Conservation (phyloP, 1,140 invertebrate genomes). For the Formica selysi region DNA sequence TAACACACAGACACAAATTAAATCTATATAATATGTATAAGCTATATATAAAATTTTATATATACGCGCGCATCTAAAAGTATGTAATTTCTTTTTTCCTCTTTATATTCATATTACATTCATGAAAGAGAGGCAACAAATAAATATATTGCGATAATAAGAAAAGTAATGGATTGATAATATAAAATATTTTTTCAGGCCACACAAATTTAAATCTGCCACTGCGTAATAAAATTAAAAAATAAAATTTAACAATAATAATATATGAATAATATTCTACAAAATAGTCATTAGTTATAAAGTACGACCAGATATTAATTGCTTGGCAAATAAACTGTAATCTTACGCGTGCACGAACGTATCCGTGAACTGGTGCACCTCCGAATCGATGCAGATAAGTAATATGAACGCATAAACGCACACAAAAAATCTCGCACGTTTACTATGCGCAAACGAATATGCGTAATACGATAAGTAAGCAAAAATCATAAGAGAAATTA, state of each 20-base stretch:
- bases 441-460: background rate
- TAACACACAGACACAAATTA: too few relatives aligned
- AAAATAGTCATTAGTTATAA: background rate
- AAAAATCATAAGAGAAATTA: slow-evolving; percentile 34
- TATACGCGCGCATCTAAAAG: too few relatives aligned
- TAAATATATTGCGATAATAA: background rate
- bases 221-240: background rate
- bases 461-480: background rate
- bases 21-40: too few relatives aligned
- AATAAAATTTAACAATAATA: background rate
- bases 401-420: background rate
- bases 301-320: slow-evolving; percentile 1
- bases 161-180: background rate
- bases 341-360: background rate
- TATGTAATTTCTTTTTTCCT: too few relatives aligned
- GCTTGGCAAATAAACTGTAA: background rate
- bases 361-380: background rate
- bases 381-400: background rate
- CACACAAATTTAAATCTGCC: background rate
- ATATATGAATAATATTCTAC: background rate
- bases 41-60: too few relatives aligned
- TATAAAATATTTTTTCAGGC: background rate
- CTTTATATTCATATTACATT: too few relatives aligned
- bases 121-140: too few relatives aligned
- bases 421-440: background rate